Evolutionary conservation across 2,888 invertebrate species (phyloP).

Genomic region (Caenorhabditis panamensis): DNA sequence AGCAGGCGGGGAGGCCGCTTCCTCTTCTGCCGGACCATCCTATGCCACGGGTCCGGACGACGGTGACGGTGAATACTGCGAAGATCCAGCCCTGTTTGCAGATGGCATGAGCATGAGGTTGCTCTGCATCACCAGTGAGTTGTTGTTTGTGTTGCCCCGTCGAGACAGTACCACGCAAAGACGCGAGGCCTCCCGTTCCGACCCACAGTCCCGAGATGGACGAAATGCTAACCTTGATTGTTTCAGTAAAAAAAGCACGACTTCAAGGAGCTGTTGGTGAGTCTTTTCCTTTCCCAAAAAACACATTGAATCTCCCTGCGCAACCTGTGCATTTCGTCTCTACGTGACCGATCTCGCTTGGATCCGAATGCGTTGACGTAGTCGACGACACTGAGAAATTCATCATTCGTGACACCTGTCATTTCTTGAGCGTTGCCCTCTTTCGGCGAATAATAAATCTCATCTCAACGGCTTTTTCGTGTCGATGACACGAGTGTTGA

Average conservation of each 20-base stretch:
- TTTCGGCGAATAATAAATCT: conserved; percentile 44
- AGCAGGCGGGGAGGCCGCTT: conserved; percentile 22
- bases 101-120: conserved; percentile 73
- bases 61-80: conserved; percentile 12
- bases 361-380: not conserved
- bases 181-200: conserved; percentile 22
- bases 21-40: conserved; percentile 25
- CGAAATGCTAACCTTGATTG: conserved; percentile 73
- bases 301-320: not conserved
- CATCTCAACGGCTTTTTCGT: conserved; percentile 17
- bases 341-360: conserved; percentile 10
- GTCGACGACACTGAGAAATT: conserved; percentile 16
- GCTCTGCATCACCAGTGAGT: conserved; percentile 77
- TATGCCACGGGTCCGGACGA: conserved; percentile 29
- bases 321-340: not conserved
- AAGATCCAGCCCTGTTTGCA: conserved; percentile 51
- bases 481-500: conserved; percentile 8
- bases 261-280: conserved; percentile 77
- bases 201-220: conserved; percentile 32
- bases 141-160: conserved; percentile 7
- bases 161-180: conserved; percentile 7
- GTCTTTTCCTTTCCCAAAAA: conserved; percentile 43
- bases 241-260: conserved; percentile 80
- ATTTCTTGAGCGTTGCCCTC: conserved; percentile 12
- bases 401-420: conserved; percentile 37